Conservation (phyloP, 2,888 invertebrate genomes). For the Lapara coniferarum region DNA sequence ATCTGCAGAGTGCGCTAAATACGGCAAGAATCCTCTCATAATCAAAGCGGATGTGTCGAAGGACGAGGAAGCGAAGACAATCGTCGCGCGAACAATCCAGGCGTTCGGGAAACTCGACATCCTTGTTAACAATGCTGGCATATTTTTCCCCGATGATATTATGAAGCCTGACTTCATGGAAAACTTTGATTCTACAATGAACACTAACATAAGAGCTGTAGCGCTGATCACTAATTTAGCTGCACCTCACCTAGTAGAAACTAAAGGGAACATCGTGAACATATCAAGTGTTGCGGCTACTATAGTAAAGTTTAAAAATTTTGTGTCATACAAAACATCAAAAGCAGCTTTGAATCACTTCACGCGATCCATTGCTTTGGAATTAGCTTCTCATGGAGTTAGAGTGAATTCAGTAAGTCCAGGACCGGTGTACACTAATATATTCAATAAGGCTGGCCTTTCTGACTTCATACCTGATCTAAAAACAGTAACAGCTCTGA, state of each 20-base stretch:
- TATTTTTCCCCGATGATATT: constrained; percentile 32
- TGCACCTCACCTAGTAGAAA: constrained; percentile 20
- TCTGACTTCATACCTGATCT: constrained; percentile 16
- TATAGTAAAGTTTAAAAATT: background rate
- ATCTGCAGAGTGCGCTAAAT: constrained; percentile 34
- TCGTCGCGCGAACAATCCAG: constrained; percentile 42
- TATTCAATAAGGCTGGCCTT: constrained; percentile 48
- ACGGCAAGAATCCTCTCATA: constrained; percentile 37
- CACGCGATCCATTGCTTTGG: constrained; percentile 87
- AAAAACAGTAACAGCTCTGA: constrained; percentile 29
- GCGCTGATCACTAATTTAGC: constrained; percentile 18
- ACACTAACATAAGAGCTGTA: constrained; percentile 24
- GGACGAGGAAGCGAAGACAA: constrained; percentile 39
- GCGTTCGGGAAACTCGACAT: constrained; percentile 48
- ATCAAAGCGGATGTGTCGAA: constrained; percentile 46
- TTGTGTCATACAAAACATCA: constrained; percentile 83
- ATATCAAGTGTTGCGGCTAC: constrained; percentile 30
- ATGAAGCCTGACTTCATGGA: constrained; percentile 38
- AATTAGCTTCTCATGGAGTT: constrained; percentile 81
- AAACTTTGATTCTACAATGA: constrained; percentile 28
- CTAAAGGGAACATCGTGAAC: constrained; percentile 38
- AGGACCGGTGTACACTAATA: constrained; percentile 84
- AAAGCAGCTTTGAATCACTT: constrained; percentile 90
- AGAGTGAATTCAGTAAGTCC: constrained; percentile 89
- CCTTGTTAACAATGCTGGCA: constrained; percentile 52